Base-by-base conservation (phyloP, 1,140 invertebrate genomes). In the Brachystomella parvula region DNA sequence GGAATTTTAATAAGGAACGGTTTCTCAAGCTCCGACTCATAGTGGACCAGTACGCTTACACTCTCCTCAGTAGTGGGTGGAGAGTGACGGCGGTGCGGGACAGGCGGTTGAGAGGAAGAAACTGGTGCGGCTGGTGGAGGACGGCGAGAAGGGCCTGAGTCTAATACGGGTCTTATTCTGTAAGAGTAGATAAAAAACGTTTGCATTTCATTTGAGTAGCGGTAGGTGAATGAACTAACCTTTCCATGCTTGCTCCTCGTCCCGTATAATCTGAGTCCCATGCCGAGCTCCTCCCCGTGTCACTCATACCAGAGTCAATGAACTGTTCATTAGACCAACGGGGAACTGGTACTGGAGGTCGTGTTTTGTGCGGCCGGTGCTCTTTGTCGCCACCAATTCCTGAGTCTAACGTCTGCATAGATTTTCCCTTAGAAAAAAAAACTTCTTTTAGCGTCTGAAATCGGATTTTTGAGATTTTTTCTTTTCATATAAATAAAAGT, bases 361-460 rank as follows among this genome's bases (percentile, higher is more conserved):
- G 49, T 12, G 24, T 24, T 53, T 53, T 53, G 24, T 53, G 21
- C 3, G 12, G 12, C 15, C 49, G 49, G 24, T 53, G 24, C 12
- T 53, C 49, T 24, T 53, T 53, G 49, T 53, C 49, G 6, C 49
- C 49, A 15, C 49, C 49, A 53, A 53, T 53, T 6, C 49, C 49
- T 19, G 49, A 53, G 24, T 53, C 49, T 24, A 53, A 26, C 15
- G 49, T 53, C 24, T 53, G 49, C 49, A 53, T 53, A 9, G 49
- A 53, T 24, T 53, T 53, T 3, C 49, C 49, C 49, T 53, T 12
- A 12, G 39, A n/a, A n/a, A n/a, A n/a, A n/a, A n/a, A n/a, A n/a
- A n/a, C n/a, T n/a, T n/a, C n/a, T n/a, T n/a, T n/a, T n/a, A n/a
- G n/a, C n/a, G n/a, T n/a, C n/a, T n/a, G 39, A 53, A 9, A 53